Evolutionary conservation across 2,797 vertebrate genomes (phyloP).

Genomic region (Micropoecilia bifurca): DNA sequence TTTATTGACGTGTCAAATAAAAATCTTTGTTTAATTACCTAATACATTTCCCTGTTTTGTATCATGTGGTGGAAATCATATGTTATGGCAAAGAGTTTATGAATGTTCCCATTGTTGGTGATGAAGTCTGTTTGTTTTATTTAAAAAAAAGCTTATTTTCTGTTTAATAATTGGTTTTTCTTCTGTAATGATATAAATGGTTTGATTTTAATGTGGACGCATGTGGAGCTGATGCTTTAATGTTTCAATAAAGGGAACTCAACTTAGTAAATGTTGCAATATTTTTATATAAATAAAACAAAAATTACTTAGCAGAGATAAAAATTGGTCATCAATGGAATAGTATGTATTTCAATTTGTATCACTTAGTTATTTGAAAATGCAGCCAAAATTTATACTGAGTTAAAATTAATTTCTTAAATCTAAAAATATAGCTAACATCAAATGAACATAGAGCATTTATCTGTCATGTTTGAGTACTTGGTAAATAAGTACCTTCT

Average conservation of each 20-base stretch:
- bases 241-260: conserved; percentile 41
- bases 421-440: too few relatives aligned
- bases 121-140: not conserved
- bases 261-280: conserved; percentile 62
- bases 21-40: conserved; percentile 16
- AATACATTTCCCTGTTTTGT: conserved; percentile 2
- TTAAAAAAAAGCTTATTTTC: too few relatives aligned
- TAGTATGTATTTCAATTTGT: not conserved
- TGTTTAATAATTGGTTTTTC: not conserved
- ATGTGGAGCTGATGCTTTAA: conserved; percentile 19
- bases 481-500: not conserved
- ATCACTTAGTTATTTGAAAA: not conserved
- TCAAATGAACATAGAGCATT: not conserved
- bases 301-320: not conserved
- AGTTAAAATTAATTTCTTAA: too few relatives aligned
- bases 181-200: not conserved
- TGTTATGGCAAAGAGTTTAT: not conserved
- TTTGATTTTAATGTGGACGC: conserved; percentile 12
- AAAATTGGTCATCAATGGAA: not conserved
- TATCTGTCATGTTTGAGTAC: not conserved
- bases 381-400: too few relatives aligned
- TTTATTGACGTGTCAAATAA: conserved; percentile 40
- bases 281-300: not conserved
- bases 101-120: not conserved
- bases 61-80: conserved; percentile 11